Percentiles rank a stretch among this genome's conserved stretches.
Evolutionary conservation across 1,140 invertebrate species (phyloP).

Genomic region (Trichonephila clavipes): DNA sequence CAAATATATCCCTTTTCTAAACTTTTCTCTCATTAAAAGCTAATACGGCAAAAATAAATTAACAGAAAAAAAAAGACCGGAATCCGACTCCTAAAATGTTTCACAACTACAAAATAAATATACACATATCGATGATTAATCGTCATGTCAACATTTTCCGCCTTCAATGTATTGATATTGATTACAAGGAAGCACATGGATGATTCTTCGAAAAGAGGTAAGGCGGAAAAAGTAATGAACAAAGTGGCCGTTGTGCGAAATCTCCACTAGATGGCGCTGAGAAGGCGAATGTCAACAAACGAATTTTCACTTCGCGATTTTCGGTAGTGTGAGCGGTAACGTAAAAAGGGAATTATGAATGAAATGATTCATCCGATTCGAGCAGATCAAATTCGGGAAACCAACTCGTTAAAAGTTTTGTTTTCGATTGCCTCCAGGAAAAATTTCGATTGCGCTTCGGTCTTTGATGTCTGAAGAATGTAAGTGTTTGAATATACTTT

Average conservation of each 20-base stretch:
- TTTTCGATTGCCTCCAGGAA: not conserved
- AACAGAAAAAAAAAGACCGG: not conserved
- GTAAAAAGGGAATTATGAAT: slow-evolving; percentile 27
- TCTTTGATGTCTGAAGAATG: too few species aligned
- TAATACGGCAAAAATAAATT: not conserved
- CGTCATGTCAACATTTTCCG: not conserved
- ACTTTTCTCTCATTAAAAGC: not conserved
- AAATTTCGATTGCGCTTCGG: not conserved
- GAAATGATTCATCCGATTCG: not conserved
- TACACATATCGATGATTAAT: not conserved
- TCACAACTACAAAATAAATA: slow-evolving; percentile 15
- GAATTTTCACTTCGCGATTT: not conserved
- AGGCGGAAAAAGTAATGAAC: not conserved
- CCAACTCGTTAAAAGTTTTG: not conserved
- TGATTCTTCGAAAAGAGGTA: not conserved
- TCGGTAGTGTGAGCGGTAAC: slow-evolving; percentile 4
- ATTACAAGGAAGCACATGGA: slow-evolving; percentile 26
- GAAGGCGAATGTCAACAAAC: slow-evolving; percentile 28
- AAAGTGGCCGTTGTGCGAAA: not conserved
- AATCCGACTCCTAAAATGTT: not conserved
- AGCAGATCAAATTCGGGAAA: not conserved
- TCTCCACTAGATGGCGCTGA: not conserved
- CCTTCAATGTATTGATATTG: slow-evolving; percentile 8
- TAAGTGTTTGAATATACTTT: too few species aligned
- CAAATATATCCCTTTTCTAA: not conserved